A percentile compares a stretch with the other conserved stretches of the same genome.
Conservation (phyloP, 1,140 invertebrate species). For the Conopomorpha cramerella region DNA sequence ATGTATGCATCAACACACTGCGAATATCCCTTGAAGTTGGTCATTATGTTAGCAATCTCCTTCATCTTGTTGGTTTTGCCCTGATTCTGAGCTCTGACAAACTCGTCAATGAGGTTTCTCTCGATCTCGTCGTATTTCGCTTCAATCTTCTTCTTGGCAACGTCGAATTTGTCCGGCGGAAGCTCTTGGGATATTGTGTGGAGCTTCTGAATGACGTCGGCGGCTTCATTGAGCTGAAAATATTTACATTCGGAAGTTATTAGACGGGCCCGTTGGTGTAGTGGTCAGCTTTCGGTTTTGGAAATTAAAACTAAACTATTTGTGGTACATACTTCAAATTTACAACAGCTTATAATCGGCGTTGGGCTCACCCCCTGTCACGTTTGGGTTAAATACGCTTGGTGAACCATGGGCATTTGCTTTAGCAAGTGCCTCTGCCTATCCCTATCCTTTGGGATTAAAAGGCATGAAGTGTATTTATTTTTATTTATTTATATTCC, state of each 20-base stretch:
- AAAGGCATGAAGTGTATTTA: too few species aligned
- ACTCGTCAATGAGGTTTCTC: conserved; percentile 91
- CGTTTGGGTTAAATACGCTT: too few species aligned
- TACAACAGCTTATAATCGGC: too few species aligned
- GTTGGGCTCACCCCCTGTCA: too few species aligned
- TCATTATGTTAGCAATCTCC: conserved; percentile 87
- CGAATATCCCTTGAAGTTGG: conserved; percentile 95
- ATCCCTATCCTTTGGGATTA: too few species aligned
- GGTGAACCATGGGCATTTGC: too few species aligned
- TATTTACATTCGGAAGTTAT: conserved; percentile 6
- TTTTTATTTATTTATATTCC: too few species aligned
- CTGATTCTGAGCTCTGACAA: conserved; percentile 83
- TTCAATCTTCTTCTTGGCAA: conserved; percentile 87
- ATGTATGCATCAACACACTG: conserved; percentile 97
- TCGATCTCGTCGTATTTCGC: conserved; percentile 97
- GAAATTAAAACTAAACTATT: too few species aligned
- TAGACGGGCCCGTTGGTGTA: too few species aligned
- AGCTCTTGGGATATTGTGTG: conserved; percentile 95
- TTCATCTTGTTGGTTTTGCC: conserved; percentile 91
- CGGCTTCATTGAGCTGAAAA: conserved; percentile 86
- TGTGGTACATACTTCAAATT: too few species aligned
- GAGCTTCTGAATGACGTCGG: conserved; percentile 98
- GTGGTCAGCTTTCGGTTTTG: too few species aligned
- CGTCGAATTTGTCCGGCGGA: conserved; percentile 83
- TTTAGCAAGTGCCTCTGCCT: too few species aligned